These are phyloP conservation scores for Gracilinanus agilis DNA, from an alignment of 2,113 vertebrate species.

Conservation along the genomic window DNA sequence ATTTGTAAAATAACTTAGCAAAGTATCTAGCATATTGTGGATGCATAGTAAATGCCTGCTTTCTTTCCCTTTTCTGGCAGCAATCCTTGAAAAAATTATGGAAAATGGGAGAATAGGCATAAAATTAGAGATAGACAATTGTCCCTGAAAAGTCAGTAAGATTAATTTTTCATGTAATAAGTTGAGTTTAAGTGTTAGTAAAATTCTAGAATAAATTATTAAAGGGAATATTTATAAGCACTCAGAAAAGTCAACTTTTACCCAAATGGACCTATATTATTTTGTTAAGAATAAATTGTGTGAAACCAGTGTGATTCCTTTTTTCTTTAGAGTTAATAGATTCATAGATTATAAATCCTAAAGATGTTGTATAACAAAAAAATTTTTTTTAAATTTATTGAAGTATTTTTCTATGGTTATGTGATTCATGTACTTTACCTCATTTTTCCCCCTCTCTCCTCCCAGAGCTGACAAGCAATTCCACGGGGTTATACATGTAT, in stretches of 20 bases:
- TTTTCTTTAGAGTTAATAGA: not conserved
- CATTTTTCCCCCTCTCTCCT: too few species aligned
- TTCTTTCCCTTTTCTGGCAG: not conserved
- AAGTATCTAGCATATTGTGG: not conserved
- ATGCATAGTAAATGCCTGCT: not conserved
- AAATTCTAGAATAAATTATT: constrained; percentile 1
- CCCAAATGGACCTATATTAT: not conserved
- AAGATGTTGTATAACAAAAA: not conserved
- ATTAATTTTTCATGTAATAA: not conserved
- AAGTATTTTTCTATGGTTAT: too few species aligned
- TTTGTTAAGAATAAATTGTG: not conserved
- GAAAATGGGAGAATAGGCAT: not conserved
- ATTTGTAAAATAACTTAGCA: not conserved
- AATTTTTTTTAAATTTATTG: too few species aligned
- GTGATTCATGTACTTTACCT: too few species aligned
- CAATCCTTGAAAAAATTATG: not conserved
- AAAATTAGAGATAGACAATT: not conserved
- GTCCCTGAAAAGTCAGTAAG: not conserved
- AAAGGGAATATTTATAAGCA: not conserved
- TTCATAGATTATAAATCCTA: not conserved
- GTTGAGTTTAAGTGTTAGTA: not conserved
- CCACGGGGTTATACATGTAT: too few species aligned
- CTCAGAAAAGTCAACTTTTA: not conserved
- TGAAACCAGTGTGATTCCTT: not conserved
- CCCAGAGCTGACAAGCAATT: too few species aligned